Evolutionary conservation across 2,888 invertebrate species (phyloP).

Genomic region (Sesia apiformis): DNA sequence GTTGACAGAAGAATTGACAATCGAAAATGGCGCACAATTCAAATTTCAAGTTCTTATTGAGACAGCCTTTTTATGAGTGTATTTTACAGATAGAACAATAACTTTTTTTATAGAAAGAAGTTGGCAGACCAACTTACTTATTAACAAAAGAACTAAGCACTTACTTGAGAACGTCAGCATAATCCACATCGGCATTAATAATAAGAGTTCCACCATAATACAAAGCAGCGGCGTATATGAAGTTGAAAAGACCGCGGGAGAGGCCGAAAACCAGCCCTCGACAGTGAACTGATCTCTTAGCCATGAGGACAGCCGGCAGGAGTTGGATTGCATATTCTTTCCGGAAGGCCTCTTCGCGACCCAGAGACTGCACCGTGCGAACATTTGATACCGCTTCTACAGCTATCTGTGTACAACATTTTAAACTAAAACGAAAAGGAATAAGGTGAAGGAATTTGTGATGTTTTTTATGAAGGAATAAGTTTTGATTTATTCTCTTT

Average conservation of each 20-base stretch:
- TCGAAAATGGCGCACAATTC: too few species aligned
- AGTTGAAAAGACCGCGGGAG: conserved; percentile 82
- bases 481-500: too few species aligned
- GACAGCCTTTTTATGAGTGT: too few species aligned
- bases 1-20: too few species aligned
- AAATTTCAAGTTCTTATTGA: too few species aligned
- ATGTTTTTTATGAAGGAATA: too few species aligned
- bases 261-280: conserved; percentile 81
- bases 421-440: too few species aligned
- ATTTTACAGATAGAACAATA: too few species aligned
- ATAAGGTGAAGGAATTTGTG: too few species aligned
- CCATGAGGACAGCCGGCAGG: conserved; percentile 72
- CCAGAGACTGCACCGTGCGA: conserved; percentile 83
- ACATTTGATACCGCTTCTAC: conserved; percentile 87
- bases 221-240: conserved; percentile 81
- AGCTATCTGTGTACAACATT: conserved; percentile 67
- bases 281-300: conserved; percentile 76
- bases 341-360: conserved; percentile 80
- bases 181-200: conserved; percentile 69
- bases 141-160: conserved; percentile 15
- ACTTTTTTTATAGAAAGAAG: too few species aligned
- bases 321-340: conserved; percentile 76
- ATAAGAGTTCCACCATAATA: conserved; percentile 83
- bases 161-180: conserved; percentile 81
- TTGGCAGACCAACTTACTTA: too few species aligned